Percentiles rank a stretch among this genome's conserved stretches.
Conservation (phyloP, 2,888 invertebrate genomes). For the Lycia hirtaria region DNA sequence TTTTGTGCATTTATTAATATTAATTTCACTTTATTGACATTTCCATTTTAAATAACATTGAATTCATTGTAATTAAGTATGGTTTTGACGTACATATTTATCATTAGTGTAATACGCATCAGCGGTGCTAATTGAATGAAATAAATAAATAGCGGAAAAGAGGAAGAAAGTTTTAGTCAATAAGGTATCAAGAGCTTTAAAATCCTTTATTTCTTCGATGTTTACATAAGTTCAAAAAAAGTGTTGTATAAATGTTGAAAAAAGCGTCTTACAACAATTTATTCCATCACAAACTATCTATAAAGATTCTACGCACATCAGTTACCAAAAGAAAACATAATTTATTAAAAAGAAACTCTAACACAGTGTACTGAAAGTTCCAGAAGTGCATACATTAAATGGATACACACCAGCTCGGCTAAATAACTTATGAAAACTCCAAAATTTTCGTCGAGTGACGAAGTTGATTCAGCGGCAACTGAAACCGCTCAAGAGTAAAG, state of each 20-base stretch:
- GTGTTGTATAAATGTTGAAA: neutral
- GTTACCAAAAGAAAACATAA: constrained; percentile 1
- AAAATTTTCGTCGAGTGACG: constrained; percentile 38
- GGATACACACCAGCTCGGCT: constrained; percentile 37
- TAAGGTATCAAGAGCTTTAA: no score
- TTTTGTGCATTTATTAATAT: no score
- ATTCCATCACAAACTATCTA: neutral
- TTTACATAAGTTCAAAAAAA: no score
- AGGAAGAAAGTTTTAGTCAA: no score
- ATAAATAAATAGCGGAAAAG: no score
- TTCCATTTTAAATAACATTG: no score
- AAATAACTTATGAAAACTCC: constrained; percentile 48
- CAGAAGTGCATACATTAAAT: constrained; percentile 43
- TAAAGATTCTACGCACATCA: neutral
- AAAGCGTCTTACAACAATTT: neutral
- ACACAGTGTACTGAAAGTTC: constrained; percentile 5
- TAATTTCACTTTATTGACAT: no score
- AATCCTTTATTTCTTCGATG: no score
- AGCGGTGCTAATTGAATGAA: no score
- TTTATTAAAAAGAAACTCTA: constrained; percentile 4
- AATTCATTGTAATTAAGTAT: no score
- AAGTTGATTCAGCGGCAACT: constrained; percentile 34
- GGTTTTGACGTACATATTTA: no score
- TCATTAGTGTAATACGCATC: no score
- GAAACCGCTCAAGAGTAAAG: constrained; percentile 8